These are phyloP conservation scores for Vulpes ferrilata DNA, from an alignment of 2,113 vertebrate species.

Conservation along the genomic window DNA sequence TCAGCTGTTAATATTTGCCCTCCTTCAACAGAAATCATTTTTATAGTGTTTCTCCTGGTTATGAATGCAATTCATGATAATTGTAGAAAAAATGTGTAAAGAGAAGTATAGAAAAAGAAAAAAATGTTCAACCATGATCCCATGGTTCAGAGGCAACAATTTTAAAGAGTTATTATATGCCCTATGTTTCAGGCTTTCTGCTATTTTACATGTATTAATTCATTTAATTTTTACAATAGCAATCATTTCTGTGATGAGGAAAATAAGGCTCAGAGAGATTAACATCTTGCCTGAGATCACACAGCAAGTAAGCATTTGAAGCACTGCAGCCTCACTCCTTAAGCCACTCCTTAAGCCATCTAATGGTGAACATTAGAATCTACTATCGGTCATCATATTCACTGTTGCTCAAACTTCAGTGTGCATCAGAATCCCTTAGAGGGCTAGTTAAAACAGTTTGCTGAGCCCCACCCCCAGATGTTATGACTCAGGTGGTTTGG, in stretches of 20 bases:
- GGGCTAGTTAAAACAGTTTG: background rate
- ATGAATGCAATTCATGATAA: background rate
- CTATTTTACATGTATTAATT: background rate
- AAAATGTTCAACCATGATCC: constrained; percentile 23
- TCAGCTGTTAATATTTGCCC: background rate
- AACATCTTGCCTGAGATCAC: background rate
- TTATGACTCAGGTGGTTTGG: background rate
- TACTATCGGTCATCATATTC: background rate
- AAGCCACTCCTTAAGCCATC: background rate
- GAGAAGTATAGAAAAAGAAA: background rate
- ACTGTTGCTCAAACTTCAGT: background rate
- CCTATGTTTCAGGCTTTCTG: background rate
- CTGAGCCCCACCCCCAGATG: background rate
- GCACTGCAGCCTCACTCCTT: background rate
- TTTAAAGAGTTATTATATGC: background rate
- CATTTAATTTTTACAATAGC: background rate
- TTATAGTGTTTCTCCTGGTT: background rate
- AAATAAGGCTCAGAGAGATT: background rate
- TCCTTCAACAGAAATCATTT: background rate
- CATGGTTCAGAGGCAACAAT: background rate
- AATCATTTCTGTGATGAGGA: background rate
- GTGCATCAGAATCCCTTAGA: background rate
- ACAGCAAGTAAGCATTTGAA: constrained; percentile 7
- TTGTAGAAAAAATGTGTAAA: background rate
- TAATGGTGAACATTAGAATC: too few relatives aligned